phyloP scores from a whole-genome alignment of 1,140 invertebrate genomes.

The Drosophila lowei region DNA sequence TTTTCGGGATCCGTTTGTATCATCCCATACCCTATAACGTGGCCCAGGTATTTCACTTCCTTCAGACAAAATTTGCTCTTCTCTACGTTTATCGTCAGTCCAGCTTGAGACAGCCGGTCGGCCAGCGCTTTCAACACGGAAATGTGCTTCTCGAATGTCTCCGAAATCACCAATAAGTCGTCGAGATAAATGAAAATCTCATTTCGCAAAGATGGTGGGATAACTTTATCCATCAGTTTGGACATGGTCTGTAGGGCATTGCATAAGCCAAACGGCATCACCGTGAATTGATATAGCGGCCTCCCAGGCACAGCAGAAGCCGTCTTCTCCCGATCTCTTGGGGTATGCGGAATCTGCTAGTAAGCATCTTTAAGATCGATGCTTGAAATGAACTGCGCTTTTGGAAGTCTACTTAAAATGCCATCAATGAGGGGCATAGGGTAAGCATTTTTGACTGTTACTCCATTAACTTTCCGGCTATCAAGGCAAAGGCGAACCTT shows the following conservation, averaged over 20 bases:
- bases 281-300: slow-evolving; percentile 11
- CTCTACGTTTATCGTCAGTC: slow-evolving; percentile 12
- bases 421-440: slow-evolving; percentile 6
- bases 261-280: slow-evolving; percentile 16
- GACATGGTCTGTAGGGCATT: slow-evolving; percentile 17
- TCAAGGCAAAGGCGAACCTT: slow-evolving; percentile 10
- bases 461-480: not conserved
- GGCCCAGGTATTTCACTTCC: slow-evolving; percentile 5
- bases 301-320: slow-evolving; percentile 7
- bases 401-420: slow-evolving; percentile 3
- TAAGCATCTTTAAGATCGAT: slow-evolving; percentile 9
- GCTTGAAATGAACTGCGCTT: slow-evolving; percentile 4
- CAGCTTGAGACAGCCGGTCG: not conserved
- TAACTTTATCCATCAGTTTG: slow-evolving; percentile 16
- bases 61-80: slow-evolving; percentile 9
- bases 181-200: slow-evolving; percentile 9
- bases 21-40: not conserved
- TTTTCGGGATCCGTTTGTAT: slow-evolving; percentile 1
- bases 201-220: not conserved
- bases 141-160: slow-evolving; percentile 1
- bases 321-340: not conserved
- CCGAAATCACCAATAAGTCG: slow-evolving; percentile 9
- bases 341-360: not conserved
- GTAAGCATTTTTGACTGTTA: slow-evolving; percentile 23
- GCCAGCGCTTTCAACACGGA: not conserved